phyloP scores from a whole-genome alignment of 2,113 vertebrate genomes.

The Phylloscopus trochiloides region DNA sequence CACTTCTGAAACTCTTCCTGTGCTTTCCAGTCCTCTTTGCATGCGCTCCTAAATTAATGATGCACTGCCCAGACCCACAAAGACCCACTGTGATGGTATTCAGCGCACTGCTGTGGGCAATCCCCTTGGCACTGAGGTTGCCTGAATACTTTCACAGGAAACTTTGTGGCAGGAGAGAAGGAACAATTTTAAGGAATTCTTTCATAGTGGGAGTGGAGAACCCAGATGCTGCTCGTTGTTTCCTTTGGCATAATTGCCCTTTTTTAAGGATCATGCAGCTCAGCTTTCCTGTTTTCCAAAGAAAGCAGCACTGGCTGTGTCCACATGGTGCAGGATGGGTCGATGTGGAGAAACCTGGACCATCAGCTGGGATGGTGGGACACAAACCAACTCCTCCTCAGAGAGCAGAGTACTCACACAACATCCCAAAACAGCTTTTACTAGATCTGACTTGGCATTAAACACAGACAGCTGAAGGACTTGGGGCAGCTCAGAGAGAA shows the following conservation, averaged over 20 bases:
- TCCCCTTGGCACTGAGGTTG: fast-evolving
- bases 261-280: neutral
- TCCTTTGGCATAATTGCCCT: neutral
- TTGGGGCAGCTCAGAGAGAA: neutral
- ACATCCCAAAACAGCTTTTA: neutral
- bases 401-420: neutral
- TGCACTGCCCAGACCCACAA: neutral
- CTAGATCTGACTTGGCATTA: neutral
- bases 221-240: neutral
- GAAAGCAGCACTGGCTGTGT: neutral
- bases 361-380: neutral
- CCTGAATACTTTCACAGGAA: neutral
- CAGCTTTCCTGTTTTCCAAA: neutral
- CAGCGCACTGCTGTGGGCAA: fast-evolving
- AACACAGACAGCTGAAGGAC: neutral
- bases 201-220: neutral
- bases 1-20: neutral
- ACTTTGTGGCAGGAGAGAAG: neutral
- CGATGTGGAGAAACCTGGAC: neutral
- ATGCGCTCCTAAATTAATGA: fast-evolving
- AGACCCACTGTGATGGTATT: fast-evolving
- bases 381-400: neutral
- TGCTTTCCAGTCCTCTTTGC: neutral
- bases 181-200: neutral
- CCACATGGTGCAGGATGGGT: neutral